Evolutionary conservation across 2,888 invertebrate genomes (phyloP), one percentile per base, ranked within the genome.

Genomic region (Brachyopa scutellaris): DNA sequence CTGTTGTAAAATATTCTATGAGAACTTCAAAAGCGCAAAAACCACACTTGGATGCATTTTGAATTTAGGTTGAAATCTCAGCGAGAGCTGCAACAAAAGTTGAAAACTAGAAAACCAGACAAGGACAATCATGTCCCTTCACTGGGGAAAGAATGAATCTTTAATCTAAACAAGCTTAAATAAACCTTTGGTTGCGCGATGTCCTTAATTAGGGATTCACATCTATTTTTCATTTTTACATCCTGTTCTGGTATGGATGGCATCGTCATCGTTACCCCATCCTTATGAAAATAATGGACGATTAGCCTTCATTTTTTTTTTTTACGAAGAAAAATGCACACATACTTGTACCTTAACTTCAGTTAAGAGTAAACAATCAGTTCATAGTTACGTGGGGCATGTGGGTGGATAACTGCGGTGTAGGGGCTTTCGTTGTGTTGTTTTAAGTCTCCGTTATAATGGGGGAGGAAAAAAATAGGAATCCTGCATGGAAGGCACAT

Each of bases 11-110:
- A 64, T 69, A 51, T 64, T 59, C 33, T 51, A 76, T 38, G 51
- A 64, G 49, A 70, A 64, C 64, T 76, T 76, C 64, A 80, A 80
- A 80, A 80, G 76, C 80, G 64, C 76, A n/a, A 80, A 76, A 64
- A 70, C 40, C 51, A 69, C 31, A 33, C 67, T 33, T 26, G 61
- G 31, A 45, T 55, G 49, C 55, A 64, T 45, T 36, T n/a, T n/a
- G n/a, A 57, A 70, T 59, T 70, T 62, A 42, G 64, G 49, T 59
- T 59, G 36, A 61, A 15, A 31, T 21, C 26, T 55, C 15, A 23
- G 9, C 2, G 33, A 21, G 6, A 51, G n/a, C n/a, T n/a, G n/a
- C n/a, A 29, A 33, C 11, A 11, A 38, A 49, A n/a, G 42, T 6
- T 29, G 8, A 23, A 26, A 67, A 59, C 33, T 7, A 13, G 17